phyloP scores from a whole-genome alignment of 1,140 invertebrate species.

The Bilobella aurantiaca region DNA sequence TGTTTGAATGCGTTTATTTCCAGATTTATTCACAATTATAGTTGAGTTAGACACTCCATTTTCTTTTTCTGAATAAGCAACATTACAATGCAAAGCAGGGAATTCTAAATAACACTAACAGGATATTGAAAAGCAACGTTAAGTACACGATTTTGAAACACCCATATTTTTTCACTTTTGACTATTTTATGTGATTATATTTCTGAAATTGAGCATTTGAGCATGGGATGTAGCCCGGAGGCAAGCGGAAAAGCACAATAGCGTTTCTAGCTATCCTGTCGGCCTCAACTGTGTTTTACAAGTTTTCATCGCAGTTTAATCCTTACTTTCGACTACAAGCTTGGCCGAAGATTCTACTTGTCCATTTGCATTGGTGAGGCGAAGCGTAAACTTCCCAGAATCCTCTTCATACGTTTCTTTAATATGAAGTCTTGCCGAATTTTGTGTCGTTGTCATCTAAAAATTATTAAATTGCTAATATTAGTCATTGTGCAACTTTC shows the following conservation, averaged over 20 bases:
- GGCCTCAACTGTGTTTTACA: too few relatives aligned
- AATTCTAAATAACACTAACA: not conserved
- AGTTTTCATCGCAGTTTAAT: slow-evolving; percentile 48
- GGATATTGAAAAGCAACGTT: not conserved
- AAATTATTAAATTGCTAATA: not conserved
- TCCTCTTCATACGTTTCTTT: slow-evolving; percentile 88
- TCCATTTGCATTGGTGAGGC: slow-evolving; percentile 77
- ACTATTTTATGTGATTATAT: not conserved
- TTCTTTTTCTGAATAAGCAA: slow-evolving; percentile 5
- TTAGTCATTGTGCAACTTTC: not conserved
- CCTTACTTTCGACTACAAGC: slow-evolving; percentile 96
- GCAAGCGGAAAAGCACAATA: too few relatives aligned
- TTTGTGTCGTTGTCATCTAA: slow-evolving; percentile 80
- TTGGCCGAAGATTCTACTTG: slow-evolving; percentile 83
- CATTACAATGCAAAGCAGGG: not conserved
- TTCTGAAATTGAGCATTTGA: not conserved
- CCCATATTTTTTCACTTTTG: not conserved
- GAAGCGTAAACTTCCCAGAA: slow-evolving; percentile 79
- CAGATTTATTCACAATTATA: not conserved
- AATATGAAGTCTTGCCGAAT: slow-evolving; percentile 76
- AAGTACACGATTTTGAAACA: not conserved
- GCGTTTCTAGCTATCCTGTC: too few relatives aligned
- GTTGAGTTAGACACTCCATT: slow-evolving; percentile 9
- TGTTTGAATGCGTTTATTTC: not conserved
- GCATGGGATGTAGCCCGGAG: not conserved